These are phyloP conservation scores for Microtus ochrogaster DNA, from an alignment of 2,113 vertebrate species.

Conservation along the genomic window DNA sequence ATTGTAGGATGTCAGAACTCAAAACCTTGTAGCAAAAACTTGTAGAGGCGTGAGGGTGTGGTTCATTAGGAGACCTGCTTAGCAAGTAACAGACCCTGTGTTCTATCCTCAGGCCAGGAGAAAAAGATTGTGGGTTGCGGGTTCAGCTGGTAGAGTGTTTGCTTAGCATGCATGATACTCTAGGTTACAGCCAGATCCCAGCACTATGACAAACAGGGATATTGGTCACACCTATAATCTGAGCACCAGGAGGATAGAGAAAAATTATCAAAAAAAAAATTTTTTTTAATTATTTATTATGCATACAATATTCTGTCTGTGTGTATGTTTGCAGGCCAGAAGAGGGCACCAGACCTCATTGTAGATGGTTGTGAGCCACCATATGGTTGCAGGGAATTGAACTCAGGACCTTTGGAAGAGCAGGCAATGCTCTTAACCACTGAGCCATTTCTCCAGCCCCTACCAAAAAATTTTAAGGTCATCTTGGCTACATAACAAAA, in stretches of 20 bases:
- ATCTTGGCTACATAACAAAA: not conserved
- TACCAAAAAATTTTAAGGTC: not conserved
- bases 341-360: too few species aligned
- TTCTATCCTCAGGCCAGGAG: not conserved
- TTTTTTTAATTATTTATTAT: too few species aligned
- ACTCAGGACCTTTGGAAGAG: too few species aligned
- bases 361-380: too few species aligned
- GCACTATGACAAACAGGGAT: not conserved
- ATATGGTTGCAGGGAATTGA: too few species aligned
- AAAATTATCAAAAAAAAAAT: not conserved
- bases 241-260: not conserved
- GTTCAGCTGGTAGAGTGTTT: not conserved
- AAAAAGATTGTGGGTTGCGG: not conserved
- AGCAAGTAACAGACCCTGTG: not conserved
- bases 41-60: not conserved
- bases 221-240: not conserved
- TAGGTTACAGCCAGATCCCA: not conserved
- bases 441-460: too few species aligned
- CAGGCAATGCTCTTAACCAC: too few species aligned
- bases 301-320: too few species aligned
- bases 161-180: not conserved
- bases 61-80: not conserved
- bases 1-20: not conserved
- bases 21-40: not conserved
- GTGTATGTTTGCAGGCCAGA: too few species aligned